Evolutionary conservation across 1,140 invertebrate species (phyloP).

Genomic region (Drosophila hydei): DNA sequence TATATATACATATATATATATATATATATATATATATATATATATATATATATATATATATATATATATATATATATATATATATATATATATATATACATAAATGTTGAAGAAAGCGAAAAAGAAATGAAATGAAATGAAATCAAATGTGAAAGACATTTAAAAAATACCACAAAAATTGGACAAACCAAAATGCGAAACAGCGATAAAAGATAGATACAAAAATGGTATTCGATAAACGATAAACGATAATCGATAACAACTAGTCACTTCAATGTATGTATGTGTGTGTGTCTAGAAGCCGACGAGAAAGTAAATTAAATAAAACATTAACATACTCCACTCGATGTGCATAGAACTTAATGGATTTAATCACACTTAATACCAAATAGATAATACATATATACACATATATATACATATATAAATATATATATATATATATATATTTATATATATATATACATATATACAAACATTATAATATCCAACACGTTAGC

Average conservation of each 20-base stretch:
- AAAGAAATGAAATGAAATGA: constrained; percentile 21
- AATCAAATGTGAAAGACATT: constrained; percentile 75
- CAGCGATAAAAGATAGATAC: neutral
- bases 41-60: constrained; percentile 44
- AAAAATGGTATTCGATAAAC: constrained; percentile 16
- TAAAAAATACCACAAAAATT: constrained; percentile 63
- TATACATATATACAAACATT: neutral
- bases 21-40: constrained; percentile 44
- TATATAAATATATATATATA: constrained; percentile 12
- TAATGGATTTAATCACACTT: constrained; percentile 31
- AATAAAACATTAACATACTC: constrained; percentile 11
- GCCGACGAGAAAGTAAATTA: neutral
- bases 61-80: constrained; percentile 50
- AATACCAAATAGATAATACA: constrained; percentile 12
- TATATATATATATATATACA: constrained; percentile 44
- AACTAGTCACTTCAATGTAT: constrained; percentile 16
- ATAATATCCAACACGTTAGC: constrained; percentile 51
- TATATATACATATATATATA: constrained; percentile 45
- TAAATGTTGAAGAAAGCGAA: constrained; percentile 30
- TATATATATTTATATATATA: no score
- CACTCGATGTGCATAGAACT: constrained; percentile 16
- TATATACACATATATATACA: constrained; percentile 15
- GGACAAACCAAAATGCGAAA: constrained; percentile 10
- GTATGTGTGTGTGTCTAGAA: constrained; percentile 23
- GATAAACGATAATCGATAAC: constrained; percentile 24